Base-by-base conservation (phyloP, 2,797 vertebrate species). In the Limnodromus scolopaceus region DNA sequence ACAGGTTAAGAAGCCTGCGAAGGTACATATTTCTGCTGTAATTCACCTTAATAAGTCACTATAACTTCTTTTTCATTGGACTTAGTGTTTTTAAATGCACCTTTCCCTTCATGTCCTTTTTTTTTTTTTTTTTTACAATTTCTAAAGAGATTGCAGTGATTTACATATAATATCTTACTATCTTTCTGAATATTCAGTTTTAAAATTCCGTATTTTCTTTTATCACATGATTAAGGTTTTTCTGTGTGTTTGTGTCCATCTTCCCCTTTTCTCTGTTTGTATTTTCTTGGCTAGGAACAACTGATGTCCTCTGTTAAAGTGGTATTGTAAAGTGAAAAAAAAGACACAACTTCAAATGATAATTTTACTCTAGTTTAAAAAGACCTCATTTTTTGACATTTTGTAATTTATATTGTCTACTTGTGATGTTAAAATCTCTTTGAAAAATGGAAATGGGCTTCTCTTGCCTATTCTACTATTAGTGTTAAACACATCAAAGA, bases 381-480 rank as follows among this genome's bases (percentile, higher is more conserved):
- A 20, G 0, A 0, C 2, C 7, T 19, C 1, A 14, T 14, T 28
- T 53, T 48, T 53, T 28, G 6, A 16, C 32, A 20, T 77, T 76
- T 69, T 58, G 4, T n/a, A 63, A 32, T 63, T 87, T 87, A 14
- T 48, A 4, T 41, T 48, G 19, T n/a, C 20, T 78, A 13, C 9
- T 85, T 43, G 58, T 72, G 25, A 74, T 61, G 24, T n/a, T 41
- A 53, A 92, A 78, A 43, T 65, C 53, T 63, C 10, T 64, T 77
- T 22, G 51, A 61, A 84, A 92, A 92, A 71, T 54, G 22, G 25
- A 43, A 83, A 43, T 36, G 18, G 5, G 32, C n/a, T 92, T 3
- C 34, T 86, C 38, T 92, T 78, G 34, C 18, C 53, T 77, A 4
- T 78, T 93, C 34, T 78, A 20, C 28, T 10, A 27, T 43, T 72